Evolutionary conservation across 2,888 invertebrate species (phyloP).

Genomic region (Nomada hirtipes): DNA sequence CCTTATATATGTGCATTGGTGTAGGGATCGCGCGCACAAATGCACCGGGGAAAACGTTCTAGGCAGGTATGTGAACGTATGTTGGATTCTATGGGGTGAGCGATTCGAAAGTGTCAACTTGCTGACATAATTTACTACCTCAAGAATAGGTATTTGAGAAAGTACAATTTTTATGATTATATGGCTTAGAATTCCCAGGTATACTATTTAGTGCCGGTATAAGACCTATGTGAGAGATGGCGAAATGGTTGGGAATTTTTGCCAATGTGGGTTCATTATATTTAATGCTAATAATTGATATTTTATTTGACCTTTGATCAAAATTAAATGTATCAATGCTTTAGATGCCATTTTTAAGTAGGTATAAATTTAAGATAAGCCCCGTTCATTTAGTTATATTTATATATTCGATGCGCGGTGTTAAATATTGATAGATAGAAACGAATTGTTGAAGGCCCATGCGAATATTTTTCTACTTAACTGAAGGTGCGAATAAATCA

Average conservation of each 20-base stretch:
- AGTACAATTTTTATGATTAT: constrained; percentile 22
- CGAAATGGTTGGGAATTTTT: not conserved
- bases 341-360: not conserved
- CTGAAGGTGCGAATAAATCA: constrained; percentile 38
- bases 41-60: constrained; percentile 35
- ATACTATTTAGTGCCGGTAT: not conserved
- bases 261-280: not conserved
- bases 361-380: not conserved
- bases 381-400: not conserved
- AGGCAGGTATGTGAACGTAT: constrained; percentile 55
- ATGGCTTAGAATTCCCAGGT: not conserved
- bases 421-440: not conserved
- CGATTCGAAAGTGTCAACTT: constrained; percentile 37
- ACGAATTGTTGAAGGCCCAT: not conserved
- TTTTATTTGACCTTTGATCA: not conserved
- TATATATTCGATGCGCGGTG: not conserved
- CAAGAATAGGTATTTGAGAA: not conserved
- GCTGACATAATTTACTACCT: constrained; percentile 35
- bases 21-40: constrained; percentile 34
- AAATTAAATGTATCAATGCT: not conserved
- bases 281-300: not conserved
- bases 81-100: constrained; percentile 66
- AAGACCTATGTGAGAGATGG: not conserved
- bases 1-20: constrained; percentile 13
- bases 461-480: constrained; percentile 22